These are phyloP conservation scores for Heliconius cydno DNA, from an alignment of 2,888 invertebrate species.

Conservation along the genomic window DNA sequence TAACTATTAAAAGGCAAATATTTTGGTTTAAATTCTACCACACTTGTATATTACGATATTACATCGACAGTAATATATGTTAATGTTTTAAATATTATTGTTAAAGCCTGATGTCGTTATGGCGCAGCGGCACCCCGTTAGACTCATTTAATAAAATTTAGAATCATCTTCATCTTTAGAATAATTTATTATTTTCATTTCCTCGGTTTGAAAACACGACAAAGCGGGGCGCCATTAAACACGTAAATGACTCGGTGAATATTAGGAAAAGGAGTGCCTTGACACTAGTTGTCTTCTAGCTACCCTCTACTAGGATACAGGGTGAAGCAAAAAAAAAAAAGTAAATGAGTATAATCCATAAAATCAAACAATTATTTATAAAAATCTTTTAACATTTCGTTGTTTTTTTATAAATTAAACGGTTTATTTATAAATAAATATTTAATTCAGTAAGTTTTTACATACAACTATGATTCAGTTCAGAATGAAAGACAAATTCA, in stretches of 20 bases:
- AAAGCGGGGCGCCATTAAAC: no score
- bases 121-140: no score
- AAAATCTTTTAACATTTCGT: background rate
- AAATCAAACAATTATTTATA: background rate
- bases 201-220: background rate
- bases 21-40: slow-evolving; percentile 3
- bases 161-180: background rate
- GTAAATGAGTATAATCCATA: no score
- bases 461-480: background rate
- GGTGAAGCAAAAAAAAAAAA: background rate
- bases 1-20: slow-evolving; percentile 21
- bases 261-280: no score
- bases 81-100: background rate
- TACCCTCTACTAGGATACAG: background rate
- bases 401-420: background rate
- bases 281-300: background rate
- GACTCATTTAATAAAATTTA: no score
- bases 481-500: background rate
- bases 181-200: background rate
- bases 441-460: background rate
- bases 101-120: background rate
- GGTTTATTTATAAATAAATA: slow-evolving; percentile 6
- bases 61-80: background rate
- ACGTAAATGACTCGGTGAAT: no score
- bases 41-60: background rate